Evolutionary conservation across 1,140 invertebrate species (phyloP), one percentile per base, ranked within the genome.

Genomic region (Drosophila albomicans): DNA sequence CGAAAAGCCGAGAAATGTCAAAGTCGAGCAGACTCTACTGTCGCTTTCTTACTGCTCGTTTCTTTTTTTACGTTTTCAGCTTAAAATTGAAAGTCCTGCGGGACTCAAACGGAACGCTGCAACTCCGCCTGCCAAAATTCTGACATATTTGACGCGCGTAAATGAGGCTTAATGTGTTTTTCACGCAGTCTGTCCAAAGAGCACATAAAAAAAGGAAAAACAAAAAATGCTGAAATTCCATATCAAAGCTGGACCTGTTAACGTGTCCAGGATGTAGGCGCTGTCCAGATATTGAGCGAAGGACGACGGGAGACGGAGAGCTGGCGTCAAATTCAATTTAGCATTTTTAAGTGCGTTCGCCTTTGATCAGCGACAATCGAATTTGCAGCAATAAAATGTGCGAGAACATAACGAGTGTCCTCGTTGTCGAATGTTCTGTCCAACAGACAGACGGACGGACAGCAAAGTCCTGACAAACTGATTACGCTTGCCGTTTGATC

Each of bases 281-380:
- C 51, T 32, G 38, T 45, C 51, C 30, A 45, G 62, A 1, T 38
- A 38, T n/a, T 51, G 51, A n/a, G n/a, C 41, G 58, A 56, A 28
- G 58, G 54, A 10, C n/a, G 64, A 75, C 49, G 43, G 38, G 32
- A 35, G 56, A 38, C 35, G 73, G 78, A 69, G 80, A 75, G 75
- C 80, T 89, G 87, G 82, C 91, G 82, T 85, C 91, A 91, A 91
- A 91, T 91, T 91, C 75, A 91, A 91, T 91, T 91, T 91, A 91
- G 91, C 82, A 91, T 91, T 91, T 91, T 91, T 91, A 91, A 91
- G 91, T 91, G 91, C 90, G 90, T 91, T 85, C 84, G 77, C 91
- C 87, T 91, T 91, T 91, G 87, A 91, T 84, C 86, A 91, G 81
- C 80, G 81, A 91, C 91, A 91, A 91, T 91, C 87, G 90, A 91